Evolutionary conservation across 1,140 invertebrate genomes (phyloP), one percentile per base, ranked within the genome.

Genomic region (Papilio polytes): DNA sequence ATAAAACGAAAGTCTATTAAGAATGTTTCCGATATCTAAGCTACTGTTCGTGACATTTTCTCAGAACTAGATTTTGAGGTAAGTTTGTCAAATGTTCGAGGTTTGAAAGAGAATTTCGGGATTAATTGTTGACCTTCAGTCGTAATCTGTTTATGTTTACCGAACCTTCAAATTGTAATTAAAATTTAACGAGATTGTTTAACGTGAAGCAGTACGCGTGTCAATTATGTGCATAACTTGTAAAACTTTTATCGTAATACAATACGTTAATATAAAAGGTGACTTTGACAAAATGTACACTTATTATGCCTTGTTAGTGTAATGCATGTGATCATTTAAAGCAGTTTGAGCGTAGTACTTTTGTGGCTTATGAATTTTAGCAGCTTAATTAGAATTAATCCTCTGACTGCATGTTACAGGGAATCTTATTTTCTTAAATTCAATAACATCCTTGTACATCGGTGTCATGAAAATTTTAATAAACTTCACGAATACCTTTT

Each of bases 161-260:
- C 36, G 20, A 76, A 76, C 74, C 46, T 48, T 76, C 20, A 51
- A 51, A 51, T 26, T 76, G 41, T 76, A 51, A 76, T 76, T 76
- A 76, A 76, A 51, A 76, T 76, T 48, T 53, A 53, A 76, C 20
- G 46, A 22, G 44, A 51, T 51, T 76, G 10, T 46, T 13, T 51
- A 51, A 51, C 10, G 20, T 18, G n/a, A 18, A 41, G 6, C 46
- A 31, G 46, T 26, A 26, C n/a, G 20, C 18, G 41, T 18, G 20
- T 48, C n/a, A 76, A 76, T 48, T 76, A 76, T 76, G 74, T 76
- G 12, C 74, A 76, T 76, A 53, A 51, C 10, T 76, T 76, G 15
- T 12, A 1, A 46, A 48, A 20, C 26, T 15, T 31, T 26, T n/a
- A n/a, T 63, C 59, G n/a, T 56, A 20, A 20, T 7, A 8, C 18